Evolutionary conservation across 1,140 invertebrate genomes (phyloP).

Genomic region (Drosophila saltans): DNA sequence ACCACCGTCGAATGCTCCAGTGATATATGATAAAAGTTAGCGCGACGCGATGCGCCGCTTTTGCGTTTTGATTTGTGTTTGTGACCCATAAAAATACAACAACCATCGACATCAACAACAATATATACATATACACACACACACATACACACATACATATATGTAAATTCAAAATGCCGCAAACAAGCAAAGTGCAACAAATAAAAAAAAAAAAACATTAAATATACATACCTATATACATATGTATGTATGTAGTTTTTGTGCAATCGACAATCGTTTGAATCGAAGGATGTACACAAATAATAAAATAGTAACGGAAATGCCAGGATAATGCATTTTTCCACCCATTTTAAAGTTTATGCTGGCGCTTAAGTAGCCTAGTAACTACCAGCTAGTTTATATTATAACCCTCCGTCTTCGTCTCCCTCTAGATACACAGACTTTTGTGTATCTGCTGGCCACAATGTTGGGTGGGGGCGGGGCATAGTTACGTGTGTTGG

Average conservation of each 20-base stretch:
- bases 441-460: too few species aligned
- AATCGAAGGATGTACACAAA: slow-evolving; percentile 28
- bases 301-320: slow-evolving; percentile 61
- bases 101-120: slow-evolving; percentile 16
- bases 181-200: slow-evolving; percentile 55
- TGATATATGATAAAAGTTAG: slow-evolving; percentile 77
- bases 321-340: slow-evolving; percentile 40
- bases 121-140: not conserved
- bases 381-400: not conserved
- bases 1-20: slow-evolving; percentile 59
- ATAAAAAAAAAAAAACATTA: slow-evolving; percentile 25
- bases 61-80: slow-evolving; percentile 78
- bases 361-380: slow-evolving; percentile 10
- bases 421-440: too few species aligned
- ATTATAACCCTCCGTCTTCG: too few species aligned
- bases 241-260: not conserved
- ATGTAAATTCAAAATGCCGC: slow-evolving; percentile 53
- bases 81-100: slow-evolving; percentile 61
- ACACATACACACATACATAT: not conserved
- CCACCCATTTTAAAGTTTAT: slow-evolving; percentile 28
- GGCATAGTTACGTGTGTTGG: not conserved
- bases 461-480: too few species aligned
- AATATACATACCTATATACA: slow-evolving; percentile 10
- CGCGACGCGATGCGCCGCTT: slow-evolving; percentile 41
- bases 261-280: slow-evolving; percentile 39